phyloP scores from a whole-genome alignment of 2,888 invertebrate genomes.

The Dione vanillae region DNA sequence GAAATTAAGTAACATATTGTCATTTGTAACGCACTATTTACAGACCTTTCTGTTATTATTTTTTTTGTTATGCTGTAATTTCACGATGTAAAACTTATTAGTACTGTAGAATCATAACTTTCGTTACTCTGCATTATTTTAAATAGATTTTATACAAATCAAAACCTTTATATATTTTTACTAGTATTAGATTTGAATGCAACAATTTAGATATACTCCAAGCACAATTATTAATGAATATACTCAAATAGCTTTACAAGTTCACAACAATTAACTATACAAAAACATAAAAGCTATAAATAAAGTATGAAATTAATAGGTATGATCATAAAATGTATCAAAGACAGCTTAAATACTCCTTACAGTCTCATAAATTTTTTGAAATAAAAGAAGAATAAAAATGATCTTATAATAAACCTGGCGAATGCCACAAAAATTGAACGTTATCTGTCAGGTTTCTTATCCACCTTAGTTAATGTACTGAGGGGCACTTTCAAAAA shows the following conservation, averaged over 20 bases:
- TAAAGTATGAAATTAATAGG: neutral
- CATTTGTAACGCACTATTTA: neutral
- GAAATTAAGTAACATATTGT: neutral
- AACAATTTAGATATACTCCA: too few species aligned
- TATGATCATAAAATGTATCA: neutral
- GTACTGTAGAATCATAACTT: neutral
- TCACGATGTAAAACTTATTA: neutral
- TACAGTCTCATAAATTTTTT: slow-evolving; percentile 8
- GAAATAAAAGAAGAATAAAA: slow-evolving; percentile 13
- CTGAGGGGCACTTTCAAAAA: slow-evolving; percentile 66
- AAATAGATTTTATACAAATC: too few species aligned
- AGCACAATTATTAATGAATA: too few species aligned
- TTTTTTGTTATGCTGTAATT: neutral
- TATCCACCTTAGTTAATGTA: slow-evolving; percentile 56
- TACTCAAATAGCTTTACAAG: too few species aligned
- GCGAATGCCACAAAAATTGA: slow-evolving; percentile 5
- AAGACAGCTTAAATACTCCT: neutral
- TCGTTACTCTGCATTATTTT: too few species aligned
- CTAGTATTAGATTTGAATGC: too few species aligned
- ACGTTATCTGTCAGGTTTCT: slow-evolving; percentile 57
- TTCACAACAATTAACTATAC: too few species aligned
- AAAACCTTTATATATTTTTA: too few species aligned
- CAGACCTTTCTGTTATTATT: too few species aligned
- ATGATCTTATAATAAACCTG: neutral
- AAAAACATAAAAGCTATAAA: too few species aligned